phyloP scores from a whole-genome alignment of 2,888 invertebrate species.

The Tetragnatha montana region DNA sequence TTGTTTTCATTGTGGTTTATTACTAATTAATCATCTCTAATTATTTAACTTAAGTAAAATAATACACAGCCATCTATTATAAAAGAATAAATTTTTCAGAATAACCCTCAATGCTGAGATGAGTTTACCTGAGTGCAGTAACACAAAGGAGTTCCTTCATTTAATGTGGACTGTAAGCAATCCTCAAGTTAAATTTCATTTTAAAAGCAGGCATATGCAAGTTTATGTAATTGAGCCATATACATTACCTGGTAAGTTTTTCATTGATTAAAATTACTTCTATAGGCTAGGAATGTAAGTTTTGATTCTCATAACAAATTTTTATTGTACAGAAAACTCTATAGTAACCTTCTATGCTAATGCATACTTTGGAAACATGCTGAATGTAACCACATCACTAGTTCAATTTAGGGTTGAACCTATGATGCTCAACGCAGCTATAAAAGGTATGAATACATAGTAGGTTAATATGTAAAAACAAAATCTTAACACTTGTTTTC shows the following conservation, averaged over 20 bases:
- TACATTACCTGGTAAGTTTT: conserved; percentile 61
- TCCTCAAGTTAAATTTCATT: conserved; percentile 67
- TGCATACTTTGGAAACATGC: conserved; percentile 56
- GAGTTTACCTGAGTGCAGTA: conserved; percentile 60
- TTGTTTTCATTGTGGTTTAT: too few relatives aligned
- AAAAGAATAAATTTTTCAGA: conserved; percentile 27
- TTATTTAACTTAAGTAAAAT: too few relatives aligned
- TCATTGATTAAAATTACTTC: neutral
- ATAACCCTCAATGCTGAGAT: conserved; percentile 60
- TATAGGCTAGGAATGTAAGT: neutral
- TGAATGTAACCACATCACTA: conserved; percentile 59
- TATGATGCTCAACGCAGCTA: conserved; percentile 40
- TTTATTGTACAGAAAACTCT: conserved; percentile 44
- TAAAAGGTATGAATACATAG: conserved; percentile 55
- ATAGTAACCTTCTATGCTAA: conserved; percentile 58
- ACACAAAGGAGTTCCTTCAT: conserved; percentile 29
- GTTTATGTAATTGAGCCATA: conserved; percentile 64
- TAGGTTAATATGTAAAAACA: neutral
- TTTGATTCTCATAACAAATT: neutral
- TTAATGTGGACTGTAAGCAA: conserved; percentile 67
- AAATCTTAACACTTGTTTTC: neutral
- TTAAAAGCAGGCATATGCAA: conserved; percentile 25
- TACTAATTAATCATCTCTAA: too few relatives aligned
- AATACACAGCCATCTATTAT: neutral
- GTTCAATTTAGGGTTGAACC: conserved; percentile 55